phyloP scores from a whole-genome alignment of 2,888 invertebrate genomes.

The Pollenia angustigena region DNA sequence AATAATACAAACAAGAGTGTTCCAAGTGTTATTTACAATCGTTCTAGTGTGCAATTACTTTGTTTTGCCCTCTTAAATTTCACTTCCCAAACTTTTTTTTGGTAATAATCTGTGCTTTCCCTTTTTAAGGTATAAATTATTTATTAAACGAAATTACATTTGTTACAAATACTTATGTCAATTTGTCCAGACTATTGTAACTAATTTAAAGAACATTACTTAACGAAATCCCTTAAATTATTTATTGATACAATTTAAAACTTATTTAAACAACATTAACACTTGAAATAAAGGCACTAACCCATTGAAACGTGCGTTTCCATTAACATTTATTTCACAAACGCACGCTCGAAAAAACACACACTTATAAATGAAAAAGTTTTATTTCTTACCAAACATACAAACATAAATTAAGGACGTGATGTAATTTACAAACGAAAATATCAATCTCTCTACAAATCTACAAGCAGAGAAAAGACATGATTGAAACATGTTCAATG shows the following conservation, averaged over 20 bases:
- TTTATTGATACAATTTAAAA: slow-evolving; percentile 71
- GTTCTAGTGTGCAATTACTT: not conserved
- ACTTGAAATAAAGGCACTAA: slow-evolving; percentile 57
- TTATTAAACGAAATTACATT: slow-evolving; percentile 26
- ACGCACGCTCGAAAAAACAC: not conserved
- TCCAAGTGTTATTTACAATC: not conserved
- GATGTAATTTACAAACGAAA: slow-evolving; percentile 65
- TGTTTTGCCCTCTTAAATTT: not conserved
- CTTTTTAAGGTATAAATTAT: slow-evolving; percentile 17
- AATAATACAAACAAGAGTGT: too few species aligned
- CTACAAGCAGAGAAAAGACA: not conserved
- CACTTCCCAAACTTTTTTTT: not conserved
- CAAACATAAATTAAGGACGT: slow-evolving; percentile 61
- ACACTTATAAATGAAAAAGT: slow-evolving; percentile 19
- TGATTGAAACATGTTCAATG: too few species aligned
- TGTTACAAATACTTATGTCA: slow-evolving; percentile 26
- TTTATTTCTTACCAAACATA: slow-evolving; percentile 37
- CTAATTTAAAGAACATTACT: slow-evolving; percentile 55
- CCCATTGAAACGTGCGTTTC: slow-evolving; percentile 2
- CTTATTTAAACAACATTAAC: slow-evolving; percentile 69
- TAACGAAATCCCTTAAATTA: slow-evolving; percentile 63
- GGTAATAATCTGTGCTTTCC: not conserved
- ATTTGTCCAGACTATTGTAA: slow-evolving; percentile 56
- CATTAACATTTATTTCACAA: slow-evolving; percentile 4
- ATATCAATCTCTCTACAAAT: slow-evolving; percentile 46